phyloP scores from a whole-genome alignment of 2,888 invertebrate species.

The Liopterus haemorrhoidalis region DNA sequence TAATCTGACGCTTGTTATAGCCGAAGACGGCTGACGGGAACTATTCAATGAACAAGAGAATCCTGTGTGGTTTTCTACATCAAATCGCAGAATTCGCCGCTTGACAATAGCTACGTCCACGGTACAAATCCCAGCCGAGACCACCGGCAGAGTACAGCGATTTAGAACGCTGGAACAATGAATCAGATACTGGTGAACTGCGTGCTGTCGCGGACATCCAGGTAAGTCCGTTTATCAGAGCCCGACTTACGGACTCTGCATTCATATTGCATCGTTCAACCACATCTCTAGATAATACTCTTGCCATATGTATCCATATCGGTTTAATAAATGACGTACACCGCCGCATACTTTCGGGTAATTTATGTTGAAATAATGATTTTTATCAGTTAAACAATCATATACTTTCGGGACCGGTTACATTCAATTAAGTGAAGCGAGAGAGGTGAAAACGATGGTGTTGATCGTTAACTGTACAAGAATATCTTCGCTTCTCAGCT shows the following conservation, averaged over 20 bases:
- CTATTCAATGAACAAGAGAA: conserved; percentile 15
- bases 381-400: no score
- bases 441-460: no score
- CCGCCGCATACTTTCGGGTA: no score
- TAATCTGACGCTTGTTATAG: no score
- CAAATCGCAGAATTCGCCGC: conserved; percentile 37
- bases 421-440: no score
- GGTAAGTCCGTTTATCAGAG: neutral
- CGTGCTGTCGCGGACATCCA: conserved; percentile 3
- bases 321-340: no score
- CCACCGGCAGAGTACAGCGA: conserved; percentile 42
- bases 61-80: conserved; percentile 37
- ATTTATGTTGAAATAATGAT: no score
- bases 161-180: conserved; percentile 38
- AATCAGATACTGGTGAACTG: conserved; percentile 30
- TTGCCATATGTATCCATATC: no score
- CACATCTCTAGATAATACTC: no score
- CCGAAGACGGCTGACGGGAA: no score
- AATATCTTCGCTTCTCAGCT: conserved; percentile 1
- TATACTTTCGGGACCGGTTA: no score
- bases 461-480: no score
- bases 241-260: neutral
- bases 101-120: conserved; percentile 40
- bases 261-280: neutral
- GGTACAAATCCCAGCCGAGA: conserved; percentile 40